These are phyloP conservation scores for Palythoa caribaeorum DNA, from an alignment of 92 coral and sea anemone genomes.

Conservation along the genomic window DNA sequence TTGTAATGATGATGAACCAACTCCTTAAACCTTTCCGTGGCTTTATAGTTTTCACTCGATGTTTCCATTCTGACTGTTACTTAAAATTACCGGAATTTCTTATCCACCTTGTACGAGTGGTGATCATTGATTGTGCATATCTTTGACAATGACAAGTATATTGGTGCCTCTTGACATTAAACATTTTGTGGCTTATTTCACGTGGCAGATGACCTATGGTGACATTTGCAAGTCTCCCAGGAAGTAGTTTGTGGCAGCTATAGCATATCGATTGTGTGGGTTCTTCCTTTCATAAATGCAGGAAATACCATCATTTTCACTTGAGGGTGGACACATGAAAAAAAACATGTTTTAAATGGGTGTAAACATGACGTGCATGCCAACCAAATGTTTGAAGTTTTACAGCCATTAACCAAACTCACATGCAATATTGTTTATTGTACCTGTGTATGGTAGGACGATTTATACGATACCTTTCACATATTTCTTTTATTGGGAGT, in stretches of 20 bases:
- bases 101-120: conserved; percentile 62
- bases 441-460: too few species aligned
- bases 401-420: too few species aligned
- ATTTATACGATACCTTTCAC: too few species aligned
- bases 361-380: too few species aligned
- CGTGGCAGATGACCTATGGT: conserved; percentile 57
- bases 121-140: conserved; percentile 49
- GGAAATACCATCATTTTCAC: conserved; percentile 17
- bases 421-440: too few species aligned
- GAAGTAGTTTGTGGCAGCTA: conserved; percentile 68
- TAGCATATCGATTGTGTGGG: conserved; percentile 65
- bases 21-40: not conserved
- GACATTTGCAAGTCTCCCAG: conserved; percentile 52
- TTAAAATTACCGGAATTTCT: conserved; percentile 58
- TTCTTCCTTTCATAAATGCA: conserved; percentile 67
- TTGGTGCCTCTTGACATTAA: conserved; percentile 55
- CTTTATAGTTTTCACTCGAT: conserved; percentile 35
- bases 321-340: too few species aligned
- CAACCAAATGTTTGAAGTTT: too few species aligned
- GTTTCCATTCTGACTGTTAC: conserved; percentile 62
- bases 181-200: conserved; percentile 56
- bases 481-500: too few species aligned
- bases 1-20: not conserved
- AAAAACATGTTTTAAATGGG: too few species aligned
- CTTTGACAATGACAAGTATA: conserved; percentile 47